These are phyloP conservation scores for Rhizoglyphus robini DNA, from an alignment of 1,140 invertebrate genomes.

Conservation along the genomic window DNA sequence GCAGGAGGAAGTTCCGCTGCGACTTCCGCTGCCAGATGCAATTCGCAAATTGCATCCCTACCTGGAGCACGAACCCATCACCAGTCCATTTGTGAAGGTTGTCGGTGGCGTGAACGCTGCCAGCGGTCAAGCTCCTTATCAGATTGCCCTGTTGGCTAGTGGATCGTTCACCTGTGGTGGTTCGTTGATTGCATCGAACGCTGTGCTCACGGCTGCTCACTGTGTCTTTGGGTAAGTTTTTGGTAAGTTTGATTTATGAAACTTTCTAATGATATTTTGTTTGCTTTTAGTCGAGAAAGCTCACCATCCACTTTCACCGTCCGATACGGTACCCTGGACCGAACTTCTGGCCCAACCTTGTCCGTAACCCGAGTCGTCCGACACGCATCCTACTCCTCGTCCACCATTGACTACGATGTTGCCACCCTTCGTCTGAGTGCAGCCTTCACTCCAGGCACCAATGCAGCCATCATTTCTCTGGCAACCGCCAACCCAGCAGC, in stretches of 20 bases:
- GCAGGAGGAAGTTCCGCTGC: too few relatives aligned
- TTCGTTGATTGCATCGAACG: too few relatives aligned
- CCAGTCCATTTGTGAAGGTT: background rate
- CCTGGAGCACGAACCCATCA: background rate
- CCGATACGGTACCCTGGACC: background rate
- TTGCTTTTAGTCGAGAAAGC: background rate
- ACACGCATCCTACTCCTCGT: background rate
- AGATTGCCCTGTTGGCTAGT: background rate
- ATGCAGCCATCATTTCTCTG: background rate
- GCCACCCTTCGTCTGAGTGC: background rate
- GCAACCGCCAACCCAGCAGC: background rate
- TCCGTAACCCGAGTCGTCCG: background rate
- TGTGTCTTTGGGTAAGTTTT: background rate
- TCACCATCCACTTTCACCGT: background rate
- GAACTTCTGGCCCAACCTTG: background rate
- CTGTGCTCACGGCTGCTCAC: background rate
- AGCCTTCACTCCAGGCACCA: background rate
- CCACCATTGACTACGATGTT: constrained; percentile 5
- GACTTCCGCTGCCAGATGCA: background rate
- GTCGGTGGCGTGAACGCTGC: background rate
- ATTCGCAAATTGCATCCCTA: background rate
- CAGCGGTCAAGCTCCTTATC: background rate
- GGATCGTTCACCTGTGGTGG: too few relatives aligned
- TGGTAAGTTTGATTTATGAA: background rate
- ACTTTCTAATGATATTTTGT: background rate